Conservation (phyloP, 2,113 vertebrate species). For the Equus przewalskii region DNA sequence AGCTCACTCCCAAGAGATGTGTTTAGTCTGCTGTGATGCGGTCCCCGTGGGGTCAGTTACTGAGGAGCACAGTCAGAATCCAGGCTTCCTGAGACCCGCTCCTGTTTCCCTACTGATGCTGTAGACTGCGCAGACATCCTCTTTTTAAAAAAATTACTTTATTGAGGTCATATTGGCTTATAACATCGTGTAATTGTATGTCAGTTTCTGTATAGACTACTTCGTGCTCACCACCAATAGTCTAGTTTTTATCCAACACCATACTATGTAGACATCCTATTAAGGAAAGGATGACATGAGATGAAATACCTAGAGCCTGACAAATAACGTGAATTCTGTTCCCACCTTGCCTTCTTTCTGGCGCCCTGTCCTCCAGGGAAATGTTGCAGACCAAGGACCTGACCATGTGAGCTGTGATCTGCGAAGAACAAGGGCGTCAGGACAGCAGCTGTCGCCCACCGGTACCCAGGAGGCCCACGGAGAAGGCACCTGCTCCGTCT, state of each 20-base stretch:
- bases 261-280: background rate
- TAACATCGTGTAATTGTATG: no score
- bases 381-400: conserved; percentile 61
- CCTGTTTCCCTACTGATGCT: conserved; percentile 71
- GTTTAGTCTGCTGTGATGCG: background rate
- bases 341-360: conserved; percentile 36
- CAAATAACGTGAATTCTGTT: background rate
- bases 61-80: conserved; percentile 38
- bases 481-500: background rate
- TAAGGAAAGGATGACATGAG: conserved; percentile 64
- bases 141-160: no score
- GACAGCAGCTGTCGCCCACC: conserved; percentile 59
- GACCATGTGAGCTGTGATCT: conserved; percentile 72
- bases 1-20: background rate
- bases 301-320: conserved; percentile 57
- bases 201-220: no score
- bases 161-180: no score
- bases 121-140: background rate
- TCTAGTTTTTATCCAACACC: no score
- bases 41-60: background rate
- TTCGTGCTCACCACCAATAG: no score
- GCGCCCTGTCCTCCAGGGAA: conserved; percentile 57
- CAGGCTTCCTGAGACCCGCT: conserved; percentile 53
- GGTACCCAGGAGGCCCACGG: rapidly evolving
- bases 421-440: conserved; percentile 83